These are phyloP conservation scores for Sepiola atlantica DNA, from an alignment of 2,888 invertebrate species.

Conservation along the genomic window DNA sequence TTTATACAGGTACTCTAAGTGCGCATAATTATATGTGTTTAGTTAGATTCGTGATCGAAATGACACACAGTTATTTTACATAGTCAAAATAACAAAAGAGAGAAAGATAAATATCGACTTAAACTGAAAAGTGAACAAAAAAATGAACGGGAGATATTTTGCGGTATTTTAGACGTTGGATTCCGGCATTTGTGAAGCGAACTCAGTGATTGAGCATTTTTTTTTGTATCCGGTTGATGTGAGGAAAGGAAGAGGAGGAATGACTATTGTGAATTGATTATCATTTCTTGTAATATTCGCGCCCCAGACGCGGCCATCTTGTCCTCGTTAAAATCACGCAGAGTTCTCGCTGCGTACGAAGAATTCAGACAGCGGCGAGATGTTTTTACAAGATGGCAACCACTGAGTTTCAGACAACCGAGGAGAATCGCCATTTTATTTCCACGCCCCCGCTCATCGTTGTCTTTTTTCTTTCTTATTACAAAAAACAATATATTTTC, in stretches of 20 bases:
- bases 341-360: background rate
- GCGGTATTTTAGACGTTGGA: background rate
- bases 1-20: too few relatives aligned
- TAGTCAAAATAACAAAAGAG: too few relatives aligned
- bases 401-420: slow-evolving; percentile 10
- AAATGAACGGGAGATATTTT: background rate
- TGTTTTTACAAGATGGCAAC: background rate
- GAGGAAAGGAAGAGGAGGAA: background rate
- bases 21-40: too few relatives aligned
- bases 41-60: too few relatives aligned
- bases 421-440: background rate
- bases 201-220: background rate
- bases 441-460: background rate
- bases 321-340: slow-evolving; percentile 32
- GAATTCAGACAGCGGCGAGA: slow-evolving; percentile 19
- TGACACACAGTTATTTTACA: too few relatives aligned
- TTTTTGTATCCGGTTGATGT: too few relatives aligned
- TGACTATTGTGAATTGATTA: slow-evolving; percentile 6
- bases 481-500: background rate
- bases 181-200: background rate
- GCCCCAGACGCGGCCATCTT: slow-evolving; percentile 4
- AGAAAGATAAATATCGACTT: background rate
- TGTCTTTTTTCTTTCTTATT: background rate
- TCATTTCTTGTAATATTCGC: slow-evolving; percentile 16
- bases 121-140: background rate